Percentiles rank a stretch among this genome's conserved stretches.
phyloP scores from a whole-genome alignment of 2,797 vertebrate genomes.

The Mormyrops boulengeri region DNA sequence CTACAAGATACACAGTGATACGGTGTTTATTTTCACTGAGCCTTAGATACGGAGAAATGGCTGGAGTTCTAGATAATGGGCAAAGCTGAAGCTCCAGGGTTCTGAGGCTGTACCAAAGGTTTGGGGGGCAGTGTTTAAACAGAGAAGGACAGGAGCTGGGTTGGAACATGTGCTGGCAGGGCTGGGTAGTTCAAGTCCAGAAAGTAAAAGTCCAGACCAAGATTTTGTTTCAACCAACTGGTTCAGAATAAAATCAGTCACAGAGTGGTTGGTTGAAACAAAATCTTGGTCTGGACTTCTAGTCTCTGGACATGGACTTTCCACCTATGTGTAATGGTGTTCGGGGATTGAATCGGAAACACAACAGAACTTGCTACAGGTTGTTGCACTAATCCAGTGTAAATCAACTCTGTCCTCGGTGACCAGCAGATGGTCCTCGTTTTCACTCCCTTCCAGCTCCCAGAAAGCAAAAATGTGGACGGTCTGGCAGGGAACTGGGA shows the following conservation, averaged over 20 bases:
- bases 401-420: background rate
- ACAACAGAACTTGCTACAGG: background rate
- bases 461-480: background rate
- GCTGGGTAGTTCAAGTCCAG: background rate
- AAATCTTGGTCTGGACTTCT: background rate
- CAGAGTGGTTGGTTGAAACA: background rate
- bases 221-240: background rate
- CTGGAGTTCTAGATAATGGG: background rate
- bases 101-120: background rate
- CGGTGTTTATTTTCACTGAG: background rate
- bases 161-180: background rate
- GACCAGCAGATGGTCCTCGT: background rate
- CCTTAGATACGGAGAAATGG: background rate
- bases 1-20: background rate
- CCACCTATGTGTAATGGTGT: background rate
- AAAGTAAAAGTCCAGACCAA: background rate
- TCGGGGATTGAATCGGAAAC: background rate
- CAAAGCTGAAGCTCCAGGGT: background rate
- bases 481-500: background rate
- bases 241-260: background rate
- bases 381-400: background rate
- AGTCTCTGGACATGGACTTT: background rate
- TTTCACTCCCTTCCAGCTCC: background rate
- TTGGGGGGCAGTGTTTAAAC: background rate
- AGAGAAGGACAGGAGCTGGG: background rate